phyloP scores from a whole-genome alignment of 1,140 invertebrate species.

The Eurosta solidaginis region DNA sequence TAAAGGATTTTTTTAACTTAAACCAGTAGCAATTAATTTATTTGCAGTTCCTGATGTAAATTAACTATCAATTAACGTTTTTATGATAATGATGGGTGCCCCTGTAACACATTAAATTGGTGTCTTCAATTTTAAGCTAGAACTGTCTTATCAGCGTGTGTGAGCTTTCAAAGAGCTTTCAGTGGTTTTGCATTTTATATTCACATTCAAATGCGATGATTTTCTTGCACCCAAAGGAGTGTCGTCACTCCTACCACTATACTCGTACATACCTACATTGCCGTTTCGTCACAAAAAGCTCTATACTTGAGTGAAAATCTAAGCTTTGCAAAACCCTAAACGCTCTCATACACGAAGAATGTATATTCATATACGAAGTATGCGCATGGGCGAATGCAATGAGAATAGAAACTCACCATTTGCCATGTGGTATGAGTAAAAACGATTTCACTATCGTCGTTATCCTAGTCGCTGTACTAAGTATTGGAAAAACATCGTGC shows the following conservation, averaged over 20 bases:
- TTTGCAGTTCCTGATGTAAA: no score
- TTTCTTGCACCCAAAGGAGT: neutral
- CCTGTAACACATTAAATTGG: no score
- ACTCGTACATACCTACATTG: neutral
- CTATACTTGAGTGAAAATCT: constrained; percentile 14
- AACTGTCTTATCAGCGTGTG: neutral
- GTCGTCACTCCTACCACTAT: neutral
- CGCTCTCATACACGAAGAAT: constrained; percentile 28
- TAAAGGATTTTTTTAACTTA: no score
- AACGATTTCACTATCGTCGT: neutral
- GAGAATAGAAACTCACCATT: constrained; percentile 1
- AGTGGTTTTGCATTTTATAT: neutral
- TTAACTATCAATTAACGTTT: no score
- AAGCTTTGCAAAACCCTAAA: neutral
- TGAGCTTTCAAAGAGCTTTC: neutral
- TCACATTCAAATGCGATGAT: neutral
- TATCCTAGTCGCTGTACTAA: neutral
- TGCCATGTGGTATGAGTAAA: neutral
- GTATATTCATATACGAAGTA: no score
- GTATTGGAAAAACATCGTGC: neutral
- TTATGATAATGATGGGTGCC: no score
- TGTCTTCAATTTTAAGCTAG: no score
- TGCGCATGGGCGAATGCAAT: neutral
- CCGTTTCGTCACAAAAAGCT: constrained; percentile 13
- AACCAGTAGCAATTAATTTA: no score